These are phyloP conservation scores for Balaenoptera acutorostrata DNA, from an alignment of 2,113 vertebrate genomes.

Conservation along the genomic window DNA sequence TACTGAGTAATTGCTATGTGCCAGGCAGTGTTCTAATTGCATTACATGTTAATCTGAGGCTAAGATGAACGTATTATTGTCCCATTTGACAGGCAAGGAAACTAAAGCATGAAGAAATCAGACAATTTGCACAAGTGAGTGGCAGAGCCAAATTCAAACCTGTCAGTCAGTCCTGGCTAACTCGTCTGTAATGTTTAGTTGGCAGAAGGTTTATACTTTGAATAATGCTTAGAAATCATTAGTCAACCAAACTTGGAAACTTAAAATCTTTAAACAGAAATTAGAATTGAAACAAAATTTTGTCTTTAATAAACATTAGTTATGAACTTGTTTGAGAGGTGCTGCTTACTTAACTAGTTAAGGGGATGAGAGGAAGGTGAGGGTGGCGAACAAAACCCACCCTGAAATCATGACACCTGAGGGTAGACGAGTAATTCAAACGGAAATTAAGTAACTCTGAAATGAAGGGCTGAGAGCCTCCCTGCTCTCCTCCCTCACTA, in stretches of 20 bases:
- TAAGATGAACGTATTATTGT: neutral
- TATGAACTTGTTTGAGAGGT: neutral
- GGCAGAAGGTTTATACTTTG: neutral
- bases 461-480: neutral
- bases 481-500: neutral
- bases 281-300: neutral
- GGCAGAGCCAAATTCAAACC: neutral
- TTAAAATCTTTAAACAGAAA: neutral
- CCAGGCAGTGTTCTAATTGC: neutral
- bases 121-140: neutral
- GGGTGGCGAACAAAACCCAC: neutral
- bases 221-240: neutral
- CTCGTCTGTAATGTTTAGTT: neutral
- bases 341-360: no score
- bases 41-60: neutral
- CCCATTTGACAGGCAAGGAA: neutral
- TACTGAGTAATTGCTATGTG: neutral
- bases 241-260: neutral
- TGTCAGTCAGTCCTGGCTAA: no score
- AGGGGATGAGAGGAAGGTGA: neutral
- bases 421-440: neutral
- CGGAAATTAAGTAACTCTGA: neutral
- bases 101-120: neutral
- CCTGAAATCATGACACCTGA: neutral
- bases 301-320: neutral